Conservation (phyloP, 2,113 vertebrate genomes). For the Corynorhinus townsendii region DNA sequence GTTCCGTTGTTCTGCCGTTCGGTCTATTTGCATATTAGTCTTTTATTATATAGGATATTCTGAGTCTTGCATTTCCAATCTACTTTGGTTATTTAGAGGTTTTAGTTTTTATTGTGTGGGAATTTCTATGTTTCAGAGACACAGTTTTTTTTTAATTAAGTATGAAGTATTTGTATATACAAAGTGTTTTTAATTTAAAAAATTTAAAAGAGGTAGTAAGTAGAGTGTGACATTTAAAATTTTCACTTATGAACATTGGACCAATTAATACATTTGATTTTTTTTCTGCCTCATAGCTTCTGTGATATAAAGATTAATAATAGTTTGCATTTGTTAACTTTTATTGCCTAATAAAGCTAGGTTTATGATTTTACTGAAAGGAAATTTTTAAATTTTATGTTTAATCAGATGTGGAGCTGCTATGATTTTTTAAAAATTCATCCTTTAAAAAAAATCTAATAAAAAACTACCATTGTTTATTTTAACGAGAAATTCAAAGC, state of each 20-base stretch:
- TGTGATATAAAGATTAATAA: conserved; percentile 19
- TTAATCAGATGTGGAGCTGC: conserved; percentile 1
- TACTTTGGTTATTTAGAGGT: background rate
- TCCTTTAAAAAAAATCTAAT: background rate
- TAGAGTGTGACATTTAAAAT: background rate
- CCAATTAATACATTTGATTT: background rate
- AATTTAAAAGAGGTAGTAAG: background rate
- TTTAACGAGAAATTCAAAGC: background rate
- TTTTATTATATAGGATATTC: background rate
- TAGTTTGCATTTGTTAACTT: conserved; percentile 12
- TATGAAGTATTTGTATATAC: background rate
- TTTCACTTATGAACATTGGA: background rate
- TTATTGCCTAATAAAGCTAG: background rate
- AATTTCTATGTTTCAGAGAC: background rate
- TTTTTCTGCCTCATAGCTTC: background rate
- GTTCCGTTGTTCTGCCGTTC: too few relatives aligned
- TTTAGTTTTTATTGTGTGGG: background rate
- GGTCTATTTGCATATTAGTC: too few relatives aligned
- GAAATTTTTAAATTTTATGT: conserved; percentile 30
- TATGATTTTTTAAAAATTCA: background rate
- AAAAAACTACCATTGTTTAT: background rate
- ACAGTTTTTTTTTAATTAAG: background rate
- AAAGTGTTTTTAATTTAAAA: conserved; percentile 30
- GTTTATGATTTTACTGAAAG: conserved; percentile 47
- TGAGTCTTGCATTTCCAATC: background rate